Percentiles rank a stretch among this genome's conserved stretches.
Conservation (phyloP, 2,888 invertebrate genomes). For the Quadriops clusia region DNA sequence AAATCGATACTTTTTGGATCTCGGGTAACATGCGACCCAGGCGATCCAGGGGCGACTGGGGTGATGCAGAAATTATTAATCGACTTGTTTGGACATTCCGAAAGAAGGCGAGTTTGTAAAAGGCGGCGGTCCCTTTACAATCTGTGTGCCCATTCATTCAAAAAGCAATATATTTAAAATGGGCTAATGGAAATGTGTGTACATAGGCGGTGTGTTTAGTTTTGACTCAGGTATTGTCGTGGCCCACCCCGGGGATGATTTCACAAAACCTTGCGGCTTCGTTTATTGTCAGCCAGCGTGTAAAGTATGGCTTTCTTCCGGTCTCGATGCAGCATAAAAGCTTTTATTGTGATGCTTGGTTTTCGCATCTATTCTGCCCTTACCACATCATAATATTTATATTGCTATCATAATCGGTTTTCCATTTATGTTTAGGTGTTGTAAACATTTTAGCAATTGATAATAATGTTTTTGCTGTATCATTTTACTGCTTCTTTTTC, state of each 20-base stretch:
- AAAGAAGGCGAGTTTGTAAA: conserved; percentile 19
- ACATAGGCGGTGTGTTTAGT: conserved; percentile 30
- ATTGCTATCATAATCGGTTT: no score
- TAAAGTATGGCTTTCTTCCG: conserved; percentile 27
- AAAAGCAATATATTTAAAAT: conserved; percentile 32
- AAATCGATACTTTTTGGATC: no score
- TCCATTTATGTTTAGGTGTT: no score
- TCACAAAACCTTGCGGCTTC: conserved; percentile 26
- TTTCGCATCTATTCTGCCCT: no score
- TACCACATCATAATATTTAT: no score
- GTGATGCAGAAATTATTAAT: conserved; percentile 13
- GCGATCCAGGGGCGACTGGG: no score
- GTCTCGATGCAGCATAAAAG: conserved; percentile 15
- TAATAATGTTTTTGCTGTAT: no score
- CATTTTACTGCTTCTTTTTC: no score
- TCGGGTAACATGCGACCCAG: no score
- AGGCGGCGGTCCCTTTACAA: conserved; percentile 24
- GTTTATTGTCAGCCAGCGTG: conserved; percentile 23
- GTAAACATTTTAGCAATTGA: no score
- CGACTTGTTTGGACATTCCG: conserved; percentile 13
- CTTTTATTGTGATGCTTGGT: no score
- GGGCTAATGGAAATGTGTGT: conserved; percentile 31
- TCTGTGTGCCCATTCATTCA: conserved; percentile 24
- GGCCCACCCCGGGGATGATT: conserved; percentile 26
- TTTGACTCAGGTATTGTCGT: conserved; percentile 29